Conservation (phyloP, 1,140 invertebrate species). For the Spodoptera litura region DNA sequence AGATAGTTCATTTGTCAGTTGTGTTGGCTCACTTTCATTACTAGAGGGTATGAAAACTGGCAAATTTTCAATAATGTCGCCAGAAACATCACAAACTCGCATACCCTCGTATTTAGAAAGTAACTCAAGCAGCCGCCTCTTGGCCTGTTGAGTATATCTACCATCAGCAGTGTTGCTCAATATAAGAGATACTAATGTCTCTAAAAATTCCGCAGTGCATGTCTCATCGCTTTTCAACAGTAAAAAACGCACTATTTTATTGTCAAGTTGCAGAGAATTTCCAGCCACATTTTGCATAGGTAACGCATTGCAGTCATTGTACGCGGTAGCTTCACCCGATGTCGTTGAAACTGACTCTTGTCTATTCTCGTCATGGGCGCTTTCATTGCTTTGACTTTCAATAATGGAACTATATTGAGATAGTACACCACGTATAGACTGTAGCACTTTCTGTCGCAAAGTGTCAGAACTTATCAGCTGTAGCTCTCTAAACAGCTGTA, state of each 20-base stretch:
- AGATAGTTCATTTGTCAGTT: constrained; percentile 63
- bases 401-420: constrained; percentile 73
- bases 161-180: constrained; percentile 61
- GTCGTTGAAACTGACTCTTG: constrained; percentile 63
- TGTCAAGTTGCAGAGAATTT: constrained; percentile 70
- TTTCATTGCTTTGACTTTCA: constrained; percentile 65
- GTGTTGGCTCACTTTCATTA: constrained; percentile 62
- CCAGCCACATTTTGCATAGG: constrained; percentile 59
- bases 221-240: constrained; percentile 75
- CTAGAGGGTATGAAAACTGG: constrained; percentile 63
- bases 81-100: constrained; percentile 77
- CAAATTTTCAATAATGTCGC: constrained; percentile 79
- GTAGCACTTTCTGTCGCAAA: constrained; percentile 87
- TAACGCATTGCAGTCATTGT: constrained; percentile 61
- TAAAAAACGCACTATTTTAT: constrained; percentile 82
- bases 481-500: constrained; percentile 89
- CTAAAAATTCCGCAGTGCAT: constrained; percentile 77
- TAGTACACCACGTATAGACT: constrained; percentile 87
- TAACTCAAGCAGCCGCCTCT: constrained; percentile 71
- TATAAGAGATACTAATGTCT: constrained; percentile 72
- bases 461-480: constrained; percentile 89
- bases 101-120: constrained; percentile 79
- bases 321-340: constrained; percentile 58
- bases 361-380: constrained; percentile 56
- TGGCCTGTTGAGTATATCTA: constrained; percentile 61